A percentile compares a stretch with the other conserved stretches of the same genome.
These are phyloP conservation scores for Sinella curviseta DNA, from an alignment of 1,140 invertebrate genomes.

Conservation along the genomic window DNA sequence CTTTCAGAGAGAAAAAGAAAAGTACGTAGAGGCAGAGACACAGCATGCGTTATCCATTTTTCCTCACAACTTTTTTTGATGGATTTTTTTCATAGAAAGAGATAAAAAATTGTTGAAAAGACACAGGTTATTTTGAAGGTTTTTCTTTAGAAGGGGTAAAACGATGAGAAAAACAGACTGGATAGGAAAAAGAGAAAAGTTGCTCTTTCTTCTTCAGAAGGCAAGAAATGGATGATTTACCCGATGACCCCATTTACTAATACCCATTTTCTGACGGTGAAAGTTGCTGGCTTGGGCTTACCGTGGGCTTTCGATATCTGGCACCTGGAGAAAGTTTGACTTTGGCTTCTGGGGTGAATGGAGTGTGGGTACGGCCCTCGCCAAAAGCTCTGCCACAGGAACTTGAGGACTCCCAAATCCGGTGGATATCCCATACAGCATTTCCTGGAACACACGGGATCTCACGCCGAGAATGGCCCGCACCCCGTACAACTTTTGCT, in stretches of 20 bases:
- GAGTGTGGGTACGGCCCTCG: constrained; percentile 78
- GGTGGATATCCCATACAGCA: constrained; percentile 90
- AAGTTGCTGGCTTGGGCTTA: too few relatives aligned
- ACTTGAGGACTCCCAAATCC: constrained; percentile 91
- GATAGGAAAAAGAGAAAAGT: too few relatives aligned
- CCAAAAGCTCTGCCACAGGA: constrained; percentile 81
- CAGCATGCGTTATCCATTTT: neutral
- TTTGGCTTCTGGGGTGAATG: constrained; percentile 83
- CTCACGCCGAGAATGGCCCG: constrained; percentile 86
- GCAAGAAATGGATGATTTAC: too few relatives aligned
- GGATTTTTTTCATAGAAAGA: too few relatives aligned
- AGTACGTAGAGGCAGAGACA: neutral
- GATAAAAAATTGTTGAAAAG: too few relatives aligned
- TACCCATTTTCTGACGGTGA: too few relatives aligned
- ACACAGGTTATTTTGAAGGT: too few relatives aligned
- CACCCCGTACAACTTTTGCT: constrained; percentile 84
- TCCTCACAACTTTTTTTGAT: too few relatives aligned
- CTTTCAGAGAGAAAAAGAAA: neutral
- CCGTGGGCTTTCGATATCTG: constrained; percentile 67
- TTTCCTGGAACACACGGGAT: constrained; percentile 85
- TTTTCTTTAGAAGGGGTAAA: too few relatives aligned
- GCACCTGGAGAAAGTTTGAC: constrained; percentile 87
- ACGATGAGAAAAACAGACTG: too few relatives aligned
- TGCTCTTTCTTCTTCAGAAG: too few relatives aligned
- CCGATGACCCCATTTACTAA: too few relatives aligned